A percentile compares a stretch with the other conserved stretches of the same genome.
Evolutionary conservation across 2,888 invertebrate species (phyloP).

Genomic region (Ariolimax columbianus): DNA sequence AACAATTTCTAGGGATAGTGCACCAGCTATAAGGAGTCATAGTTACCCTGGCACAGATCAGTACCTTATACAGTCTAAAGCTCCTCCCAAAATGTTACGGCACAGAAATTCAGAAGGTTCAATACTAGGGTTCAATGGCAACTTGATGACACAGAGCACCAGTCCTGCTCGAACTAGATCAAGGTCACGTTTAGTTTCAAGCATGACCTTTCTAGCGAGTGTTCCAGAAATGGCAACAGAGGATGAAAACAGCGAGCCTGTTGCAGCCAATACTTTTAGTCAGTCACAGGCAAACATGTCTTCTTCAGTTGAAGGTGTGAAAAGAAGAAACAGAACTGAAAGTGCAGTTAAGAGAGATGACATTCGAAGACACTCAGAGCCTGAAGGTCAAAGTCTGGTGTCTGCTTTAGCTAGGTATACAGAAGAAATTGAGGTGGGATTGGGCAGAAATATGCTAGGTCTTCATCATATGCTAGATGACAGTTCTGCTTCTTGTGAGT

Average conservation of each 20-base stretch:
- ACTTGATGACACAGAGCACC: constrained; percentile 14
- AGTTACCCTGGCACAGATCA: constrained; percentile 33
- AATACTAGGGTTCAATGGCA: constrained; percentile 49
- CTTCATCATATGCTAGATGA: constrained; percentile 24
- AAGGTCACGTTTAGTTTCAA: constrained; percentile 60
- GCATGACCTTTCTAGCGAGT: constrained; percentile 70
- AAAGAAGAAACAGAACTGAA: constrained; percentile 58
- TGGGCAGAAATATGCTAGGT: constrained; percentile 21
- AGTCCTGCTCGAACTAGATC: constrained; percentile 43
- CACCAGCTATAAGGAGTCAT: constrained; percentile 25
- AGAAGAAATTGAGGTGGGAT: constrained; percentile 48
- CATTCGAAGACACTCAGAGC: constrained; percentile 67
- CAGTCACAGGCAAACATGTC: constrained; percentile 54
- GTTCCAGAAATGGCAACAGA: constrained; percentile 70
- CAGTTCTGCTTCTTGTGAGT: background rate
- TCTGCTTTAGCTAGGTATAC: constrained; percentile 63
- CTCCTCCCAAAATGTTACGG: background rate
- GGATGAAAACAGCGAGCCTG: constrained; percentile 53
- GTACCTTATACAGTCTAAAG: background rate
- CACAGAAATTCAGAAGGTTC: constrained; percentile 30
- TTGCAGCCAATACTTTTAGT: background rate
- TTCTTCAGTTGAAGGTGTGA: constrained; percentile 56
- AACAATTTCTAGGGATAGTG: background rate
- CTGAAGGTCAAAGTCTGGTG: constrained; percentile 63
- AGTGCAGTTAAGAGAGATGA: constrained; percentile 58